Evolutionary conservation across 2,888 invertebrate genomes (phyloP).

Genomic region (Electrophaes corylata): DNA sequence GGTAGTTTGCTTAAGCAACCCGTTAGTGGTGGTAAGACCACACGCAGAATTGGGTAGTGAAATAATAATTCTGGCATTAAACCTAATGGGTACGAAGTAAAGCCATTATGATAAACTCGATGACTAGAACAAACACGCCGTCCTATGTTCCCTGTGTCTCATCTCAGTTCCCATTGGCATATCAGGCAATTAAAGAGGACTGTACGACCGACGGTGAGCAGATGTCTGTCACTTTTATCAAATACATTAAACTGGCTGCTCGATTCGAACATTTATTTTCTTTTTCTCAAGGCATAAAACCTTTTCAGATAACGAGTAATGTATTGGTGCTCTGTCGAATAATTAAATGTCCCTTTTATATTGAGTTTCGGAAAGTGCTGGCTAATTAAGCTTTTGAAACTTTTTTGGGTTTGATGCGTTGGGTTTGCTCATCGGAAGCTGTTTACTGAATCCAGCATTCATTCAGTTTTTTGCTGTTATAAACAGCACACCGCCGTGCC

Average conservation of each 20-base stretch:
- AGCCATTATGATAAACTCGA: constrained; percentile 35
- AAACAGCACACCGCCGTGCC: no score
- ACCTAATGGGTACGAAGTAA: not conserved
- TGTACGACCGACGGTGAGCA: constrained; percentile 71
- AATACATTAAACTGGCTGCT: constrained; percentile 81
- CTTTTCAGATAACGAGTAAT: constrained; percentile 78
- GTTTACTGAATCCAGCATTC: not conserved
- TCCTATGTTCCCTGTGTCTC: constrained; percentile 33
- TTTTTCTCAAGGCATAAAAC: constrained; percentile 67
- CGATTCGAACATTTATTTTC: constrained; percentile 74
- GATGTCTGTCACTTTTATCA: constrained; percentile 82
- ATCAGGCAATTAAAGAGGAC: constrained; percentile 79
- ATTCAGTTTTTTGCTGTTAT: not conserved
- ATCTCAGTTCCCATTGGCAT: constrained; percentile 62
- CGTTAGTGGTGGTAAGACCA: not conserved
- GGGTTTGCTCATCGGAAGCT: constrained; percentile 9
- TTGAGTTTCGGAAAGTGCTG: constrained; percentile 56
- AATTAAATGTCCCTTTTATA: constrained; percentile 77
- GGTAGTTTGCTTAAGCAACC: not conserved
- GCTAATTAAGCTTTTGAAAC: constrained; percentile 65
- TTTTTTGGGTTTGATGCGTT: constrained; percentile 37
- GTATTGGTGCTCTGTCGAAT: constrained; percentile 72
- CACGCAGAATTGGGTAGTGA: not conserved
- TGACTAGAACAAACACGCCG: constrained; percentile 39
- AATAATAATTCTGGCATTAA: not conserved